These are phyloP conservation scores for Phylloscopus collybita DNA, from an alignment of 2,797 vertebrate genomes.

Conservation along the genomic window DNA sequence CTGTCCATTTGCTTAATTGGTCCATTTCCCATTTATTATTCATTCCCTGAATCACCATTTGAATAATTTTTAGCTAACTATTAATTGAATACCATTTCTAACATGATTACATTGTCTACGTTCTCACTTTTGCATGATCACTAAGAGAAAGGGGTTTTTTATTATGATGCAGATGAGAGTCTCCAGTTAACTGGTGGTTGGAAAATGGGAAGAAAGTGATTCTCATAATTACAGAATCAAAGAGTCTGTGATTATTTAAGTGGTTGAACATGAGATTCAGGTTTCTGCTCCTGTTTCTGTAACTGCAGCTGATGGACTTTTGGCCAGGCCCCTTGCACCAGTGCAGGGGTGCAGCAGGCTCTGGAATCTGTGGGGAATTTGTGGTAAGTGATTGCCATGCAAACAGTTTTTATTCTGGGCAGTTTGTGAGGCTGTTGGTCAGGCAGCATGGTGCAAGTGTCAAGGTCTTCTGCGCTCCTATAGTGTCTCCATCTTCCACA, in stretches of 20 bases:
- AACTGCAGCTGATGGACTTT: not conserved
- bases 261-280: not conserved
- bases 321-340: not conserved
- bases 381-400: not conserved
- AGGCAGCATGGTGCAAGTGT: not conserved
- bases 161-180: not conserved
- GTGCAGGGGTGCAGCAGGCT: not conserved
- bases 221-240: not conserved
- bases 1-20: constrained; percentile 12
- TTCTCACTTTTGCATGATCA: not conserved
- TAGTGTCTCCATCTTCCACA: not conserved
- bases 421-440: not conserved
- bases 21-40: constrained; percentile 14
- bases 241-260: not conserved
- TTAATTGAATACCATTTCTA: constrained; percentile 39
- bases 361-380: not conserved
- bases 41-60: not conserved
- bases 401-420: not conserved
- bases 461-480: not conserved
- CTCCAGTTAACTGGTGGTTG: not conserved
- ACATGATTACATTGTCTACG: not conserved
- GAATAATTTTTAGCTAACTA: constrained; percentile 37
- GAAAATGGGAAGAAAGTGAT: not conserved
- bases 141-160: not conserved
- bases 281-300: not conserved